A percentile compares a stretch with the other conserved stretches of the same genome.
These are phyloP conservation scores for Periparus ater DNA, from an alignment of 2,797 vertebrate genomes.

Conservation along the genomic window DNA sequence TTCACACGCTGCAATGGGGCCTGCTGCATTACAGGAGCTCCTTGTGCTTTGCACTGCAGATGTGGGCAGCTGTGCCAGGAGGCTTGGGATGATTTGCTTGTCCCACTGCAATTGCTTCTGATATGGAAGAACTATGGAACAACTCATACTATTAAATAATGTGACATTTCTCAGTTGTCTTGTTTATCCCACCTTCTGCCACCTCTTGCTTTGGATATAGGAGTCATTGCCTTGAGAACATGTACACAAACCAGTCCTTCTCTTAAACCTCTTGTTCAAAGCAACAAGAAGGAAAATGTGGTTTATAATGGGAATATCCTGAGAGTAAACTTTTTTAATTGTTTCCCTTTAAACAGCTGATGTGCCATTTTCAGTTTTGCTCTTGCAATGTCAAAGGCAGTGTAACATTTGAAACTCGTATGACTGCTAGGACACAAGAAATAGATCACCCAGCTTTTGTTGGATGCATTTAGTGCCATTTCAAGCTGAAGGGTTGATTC, in stretches of 20 bases:
- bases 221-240: neutral
- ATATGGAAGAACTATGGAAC: neutral
- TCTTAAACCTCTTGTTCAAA: neutral
- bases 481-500: neutral
- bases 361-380: neutral
- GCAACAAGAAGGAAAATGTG: neutral
- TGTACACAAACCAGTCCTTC: neutral
- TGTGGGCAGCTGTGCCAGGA: neutral
- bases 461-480: neutral
- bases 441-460: neutral
- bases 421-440: neutral
- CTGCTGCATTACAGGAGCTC: fast-evolving
- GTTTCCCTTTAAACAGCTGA: neutral
- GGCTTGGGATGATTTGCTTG: neutral
- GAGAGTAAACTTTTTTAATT: neutral
- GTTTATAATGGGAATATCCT: neutral
- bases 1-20: neutral
- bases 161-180: neutral
- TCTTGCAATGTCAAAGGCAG: neutral
- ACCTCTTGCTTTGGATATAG: neutral
- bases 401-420: neutral
- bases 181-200: neutral
- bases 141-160: neutral
- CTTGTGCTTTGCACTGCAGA: neutral
- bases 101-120: neutral